Base-by-base conservation (phyloP, 2,888 invertebrate genomes). In the Lasiommata megera region DNA sequence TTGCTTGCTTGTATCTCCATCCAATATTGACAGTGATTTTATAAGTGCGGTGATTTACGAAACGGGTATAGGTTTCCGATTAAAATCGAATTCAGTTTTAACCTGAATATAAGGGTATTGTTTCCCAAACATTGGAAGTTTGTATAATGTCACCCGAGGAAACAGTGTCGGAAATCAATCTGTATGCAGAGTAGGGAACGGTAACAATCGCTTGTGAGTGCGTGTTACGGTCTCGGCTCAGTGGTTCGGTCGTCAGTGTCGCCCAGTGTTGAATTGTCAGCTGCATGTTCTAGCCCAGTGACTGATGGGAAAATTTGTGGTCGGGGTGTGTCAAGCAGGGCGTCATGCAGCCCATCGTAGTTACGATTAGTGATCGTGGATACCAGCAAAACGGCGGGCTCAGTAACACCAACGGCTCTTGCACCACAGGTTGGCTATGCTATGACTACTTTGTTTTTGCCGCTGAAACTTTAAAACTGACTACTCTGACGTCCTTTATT, bases 251-350 rank as follows among this genome's bases (percentile, higher is more conserved):
- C 71, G 73, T 72, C 70, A 72, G 82, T 82, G 82, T 80, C 72
- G 16, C 73, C 73, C 73, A 80, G 84, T 85, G 84, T 76, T 72
- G 62, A 72, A 74, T 79, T 79, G 70, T 73, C 75, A 67, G 70
- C 65, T 70, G 69, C 65, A 69, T 71, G 72, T 68, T 72, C 73
- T 71, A 74, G 71, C 68, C 67, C 69, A 73, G 80, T 84, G 80
- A 82, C 84, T 80, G 80, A 89, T 90, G 89, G 88, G 82, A 82
- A 77, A 78, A 80, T 76, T 78, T 77, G 77, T 71, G 71, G 70
- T 71, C 74, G 72, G 73, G 73, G 76, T 76, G 72, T 69, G 72
- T 68, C 73, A 67, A 74, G 74, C 67, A 74, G 81, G 79, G 76
- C 84, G 87, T 63, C 82, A 88, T 88, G 88, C 80, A 64, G 80